These are phyloP conservation scores for Hypomecis atomaria DNA, from an alignment of 2,888 invertebrate genomes.

Conservation along the genomic window DNA sequence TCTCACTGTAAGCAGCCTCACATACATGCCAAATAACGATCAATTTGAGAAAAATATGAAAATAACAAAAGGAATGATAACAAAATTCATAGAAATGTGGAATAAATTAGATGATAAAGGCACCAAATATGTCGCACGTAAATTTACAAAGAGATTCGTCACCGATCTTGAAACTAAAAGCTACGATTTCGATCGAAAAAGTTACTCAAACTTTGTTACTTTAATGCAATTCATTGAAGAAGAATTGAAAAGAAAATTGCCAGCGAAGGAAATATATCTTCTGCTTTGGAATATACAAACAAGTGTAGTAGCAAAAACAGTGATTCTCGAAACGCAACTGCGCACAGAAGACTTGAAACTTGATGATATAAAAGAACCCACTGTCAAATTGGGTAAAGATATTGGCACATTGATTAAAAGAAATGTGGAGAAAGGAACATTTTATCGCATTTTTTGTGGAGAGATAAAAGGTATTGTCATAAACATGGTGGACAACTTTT, in stretches of 20 bases:
- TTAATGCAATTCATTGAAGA: constrained; percentile 23
- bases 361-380: constrained; percentile 15
- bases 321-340: constrained; percentile 9
- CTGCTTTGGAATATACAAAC: constrained; percentile 22
- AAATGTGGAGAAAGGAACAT: constrained; percentile 21
- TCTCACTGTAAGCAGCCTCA: constrained; percentile 21
- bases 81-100: constrained; percentile 29
- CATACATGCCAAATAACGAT: constrained; percentile 17
- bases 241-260: constrained; percentile 22
- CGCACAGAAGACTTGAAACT: background rate
- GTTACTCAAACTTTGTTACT: constrained; percentile 18
- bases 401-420: constrained; percentile 23
- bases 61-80: constrained; percentile 22
- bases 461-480: constrained; percentile 10
- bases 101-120: constrained; percentile 7
- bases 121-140: constrained; percentile 23
- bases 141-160: constrained; percentile 22
- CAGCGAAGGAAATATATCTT: constrained; percentile 28
- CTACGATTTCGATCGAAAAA: constrained; percentile 14
- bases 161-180: constrained; percentile 17
- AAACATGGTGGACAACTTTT: background rate
- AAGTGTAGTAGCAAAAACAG: constrained; percentile 22
- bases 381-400: constrained; percentile 16
- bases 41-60: constrained; percentile 23
- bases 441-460: constrained; percentile 24